phyloP scores from a whole-genome alignment of 2,888 invertebrate species.

The Physocephala rufipes region DNA sequence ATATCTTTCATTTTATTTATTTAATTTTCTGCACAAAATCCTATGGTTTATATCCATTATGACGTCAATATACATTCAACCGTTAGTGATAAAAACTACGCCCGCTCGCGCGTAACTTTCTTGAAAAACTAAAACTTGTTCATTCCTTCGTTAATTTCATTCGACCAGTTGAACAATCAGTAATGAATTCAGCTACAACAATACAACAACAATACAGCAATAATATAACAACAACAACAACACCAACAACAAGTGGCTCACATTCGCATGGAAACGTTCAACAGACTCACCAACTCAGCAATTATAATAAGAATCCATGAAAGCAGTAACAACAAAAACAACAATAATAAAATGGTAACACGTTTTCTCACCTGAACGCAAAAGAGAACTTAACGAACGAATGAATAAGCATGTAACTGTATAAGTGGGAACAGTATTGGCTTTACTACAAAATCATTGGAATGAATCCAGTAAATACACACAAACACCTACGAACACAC shows the following conservation, averaged over 20 bases:
- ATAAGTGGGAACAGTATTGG: conserved; percentile 23
- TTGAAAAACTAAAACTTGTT: conserved; percentile 60
- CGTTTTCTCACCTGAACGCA: conserved; percentile 46
- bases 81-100: conserved; percentile 42
- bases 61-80: background rate
- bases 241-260: conserved; percentile 17
- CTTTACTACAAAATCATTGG: conserved; percentile 14
- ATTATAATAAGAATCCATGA: conserved; percentile 39
- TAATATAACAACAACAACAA: conserved; percentile 34
- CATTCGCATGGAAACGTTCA: conserved; percentile 46
- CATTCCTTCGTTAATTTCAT: conserved; percentile 32
- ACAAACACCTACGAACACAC: conserved; percentile 25
- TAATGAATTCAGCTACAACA: background rate
- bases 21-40: background rate
- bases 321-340: conserved; percentile 37
- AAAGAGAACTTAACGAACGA: background rate
- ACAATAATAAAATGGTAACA: conserved; percentile 21
- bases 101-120: conserved; percentile 54
- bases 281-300: conserved; percentile 19
- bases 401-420: background rate
- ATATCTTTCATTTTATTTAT: background rate
- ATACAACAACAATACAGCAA: conserved; percentile 19
- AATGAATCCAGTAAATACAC: conserved; percentile 3
- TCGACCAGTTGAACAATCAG: conserved; percentile 24
- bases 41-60: background rate